phyloP scores from a whole-genome alignment of 2,797 vertebrate genomes.

The Epinephelus malabaricus region DNA sequence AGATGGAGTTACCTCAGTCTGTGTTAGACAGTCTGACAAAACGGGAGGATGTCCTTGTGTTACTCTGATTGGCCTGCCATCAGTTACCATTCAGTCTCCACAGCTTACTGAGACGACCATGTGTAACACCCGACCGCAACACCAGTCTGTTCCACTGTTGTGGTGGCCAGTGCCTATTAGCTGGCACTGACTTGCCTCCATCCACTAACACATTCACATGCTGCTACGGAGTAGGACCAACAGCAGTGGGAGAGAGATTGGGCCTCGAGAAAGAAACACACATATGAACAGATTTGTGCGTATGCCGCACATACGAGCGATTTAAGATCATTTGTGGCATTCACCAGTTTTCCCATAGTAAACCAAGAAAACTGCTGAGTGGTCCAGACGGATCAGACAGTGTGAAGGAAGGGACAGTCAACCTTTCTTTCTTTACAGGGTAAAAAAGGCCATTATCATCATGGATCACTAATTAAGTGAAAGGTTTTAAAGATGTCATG shows the following conservation, averaged over 20 bases:
- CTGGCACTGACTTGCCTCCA: neutral
- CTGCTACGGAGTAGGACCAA: neutral
- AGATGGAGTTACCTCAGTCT: constrained; percentile 16
- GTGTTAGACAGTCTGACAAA: constrained; percentile 18
- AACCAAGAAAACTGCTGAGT: neutral
- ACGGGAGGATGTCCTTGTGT: constrained; percentile 27
- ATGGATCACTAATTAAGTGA: neutral
- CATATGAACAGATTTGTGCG: neutral
- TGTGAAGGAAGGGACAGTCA: neutral
- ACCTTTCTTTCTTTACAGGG: neutral
- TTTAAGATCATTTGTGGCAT: too few species aligned
- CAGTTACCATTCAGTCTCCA: constrained; percentile 2
- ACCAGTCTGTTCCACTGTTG: neutral
- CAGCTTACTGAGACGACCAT: constrained; percentile 11
- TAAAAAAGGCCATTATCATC: neutral
- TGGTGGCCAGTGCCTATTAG: neutral
- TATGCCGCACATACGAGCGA: neutral
- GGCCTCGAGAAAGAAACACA: neutral
- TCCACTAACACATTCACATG: neutral
- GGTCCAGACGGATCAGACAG: neutral
- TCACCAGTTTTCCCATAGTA: too few species aligned
- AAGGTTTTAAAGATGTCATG: neutral
- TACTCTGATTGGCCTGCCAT: constrained; percentile 1
- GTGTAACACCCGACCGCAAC: neutral
- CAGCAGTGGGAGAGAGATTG: neutral